Percentiles rank a stretch among this genome's conserved stretches.
These are phyloP conservation scores for Puma concolor DNA, from an alignment of 2,113 vertebrate genomes.

Conservation along the genomic window DNA sequence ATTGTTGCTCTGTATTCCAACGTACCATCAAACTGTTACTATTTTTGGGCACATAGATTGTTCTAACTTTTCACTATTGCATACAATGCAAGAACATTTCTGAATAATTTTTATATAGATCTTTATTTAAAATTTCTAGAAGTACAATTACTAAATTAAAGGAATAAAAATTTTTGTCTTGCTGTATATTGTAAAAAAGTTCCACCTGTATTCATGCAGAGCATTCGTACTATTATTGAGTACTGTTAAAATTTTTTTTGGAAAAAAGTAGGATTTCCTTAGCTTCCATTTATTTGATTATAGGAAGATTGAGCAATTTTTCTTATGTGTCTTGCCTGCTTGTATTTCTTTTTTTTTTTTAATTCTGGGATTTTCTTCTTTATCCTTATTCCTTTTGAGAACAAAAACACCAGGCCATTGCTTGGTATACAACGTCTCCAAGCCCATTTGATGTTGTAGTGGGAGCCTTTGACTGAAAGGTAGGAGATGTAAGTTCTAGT, in stretches of 20 bases:
- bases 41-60: neutral
- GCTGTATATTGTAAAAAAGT: neutral
- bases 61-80: neutral
- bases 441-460: neutral
- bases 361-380: neutral
- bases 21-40: neutral
- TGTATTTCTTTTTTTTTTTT: neutral
- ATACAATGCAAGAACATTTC: neutral
- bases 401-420: neutral
- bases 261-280: neutral
- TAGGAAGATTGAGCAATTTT: neutral
- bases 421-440: neutral
- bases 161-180: neutral
- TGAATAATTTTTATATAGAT: neutral
- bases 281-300: neutral
- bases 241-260: neutral
- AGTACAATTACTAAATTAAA: slow-evolving; percentile 41
- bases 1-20: neutral
- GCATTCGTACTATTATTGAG: neutral
- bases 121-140: slow-evolving; percentile 33
- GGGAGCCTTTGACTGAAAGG: neutral
- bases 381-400: neutral
- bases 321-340: neutral
- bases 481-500: neutral
- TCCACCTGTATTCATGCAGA: neutral